Percentiles rank a stretch among this genome's conserved stretches.
Conservation (phyloP, 2,888 invertebrate species). For the Caenorhabditis auriculariae region DNA sequence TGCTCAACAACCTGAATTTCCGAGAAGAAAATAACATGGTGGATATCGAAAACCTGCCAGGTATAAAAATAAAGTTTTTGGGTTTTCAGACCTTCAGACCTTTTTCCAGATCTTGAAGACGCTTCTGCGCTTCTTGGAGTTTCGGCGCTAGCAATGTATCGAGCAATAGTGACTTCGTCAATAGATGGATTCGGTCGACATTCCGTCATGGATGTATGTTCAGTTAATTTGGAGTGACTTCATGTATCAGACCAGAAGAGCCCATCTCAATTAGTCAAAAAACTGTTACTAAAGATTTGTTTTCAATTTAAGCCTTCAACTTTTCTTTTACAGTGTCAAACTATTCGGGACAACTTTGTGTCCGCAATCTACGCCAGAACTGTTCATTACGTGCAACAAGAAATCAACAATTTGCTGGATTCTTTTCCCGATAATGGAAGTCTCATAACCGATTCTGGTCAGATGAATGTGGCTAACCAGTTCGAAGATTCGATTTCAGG, state of each 20-base stretch:
- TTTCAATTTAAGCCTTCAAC: neutral
- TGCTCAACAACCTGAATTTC: slow-evolving; percentile 35
- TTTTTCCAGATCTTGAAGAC: slow-evolving; percentile 34
- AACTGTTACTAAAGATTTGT: neutral
- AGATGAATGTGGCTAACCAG: neutral
- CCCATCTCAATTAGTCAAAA: neutral
- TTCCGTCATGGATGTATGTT: slow-evolving; percentile 10
- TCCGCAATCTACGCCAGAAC: slow-evolving; percentile 27
- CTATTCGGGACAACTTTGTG: slow-evolving; percentile 28
- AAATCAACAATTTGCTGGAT: slow-evolving; percentile 27
- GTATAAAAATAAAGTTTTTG: slow-evolving; percentile 4
- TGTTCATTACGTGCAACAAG: slow-evolving; percentile 21
- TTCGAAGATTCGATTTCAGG: slow-evolving; percentile 2
- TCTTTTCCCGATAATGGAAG: slow-evolving; percentile 17
- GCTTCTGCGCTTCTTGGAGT: slow-evolving; percentile 28
- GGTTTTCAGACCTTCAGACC: neutral
- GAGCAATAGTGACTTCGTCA: slow-evolving; percentile 6
- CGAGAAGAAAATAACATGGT: slow-evolving; percentile 16
- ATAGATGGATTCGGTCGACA: too few species aligned
- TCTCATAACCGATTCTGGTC: slow-evolving; percentile 33
- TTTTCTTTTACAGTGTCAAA: slow-evolving; percentile 16
- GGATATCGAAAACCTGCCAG: slow-evolving; percentile 34
- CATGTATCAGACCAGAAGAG: too few species aligned
- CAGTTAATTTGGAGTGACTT: slow-evolving; percentile 1
- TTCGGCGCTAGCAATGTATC: slow-evolving; percentile 30